Percentiles rank a stretch among this genome's conserved stretches.
These are phyloP conservation scores for Pipistrellus nathusii DNA, from an alignment of 2,797 vertebrate genomes.

Conservation along the genomic window DNA sequence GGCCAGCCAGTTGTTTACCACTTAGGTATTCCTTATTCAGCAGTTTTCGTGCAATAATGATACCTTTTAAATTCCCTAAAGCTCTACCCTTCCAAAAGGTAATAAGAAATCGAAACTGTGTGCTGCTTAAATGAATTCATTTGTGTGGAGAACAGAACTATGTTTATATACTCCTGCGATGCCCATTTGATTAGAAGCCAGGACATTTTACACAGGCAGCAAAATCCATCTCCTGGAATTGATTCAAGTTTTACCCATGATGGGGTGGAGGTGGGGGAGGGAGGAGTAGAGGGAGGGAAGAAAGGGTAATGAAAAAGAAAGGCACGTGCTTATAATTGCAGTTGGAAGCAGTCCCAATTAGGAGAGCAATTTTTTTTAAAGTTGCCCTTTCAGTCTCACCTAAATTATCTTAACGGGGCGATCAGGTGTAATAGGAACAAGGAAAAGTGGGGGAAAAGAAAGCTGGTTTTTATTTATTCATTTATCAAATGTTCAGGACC, in stretches of 20 bases:
- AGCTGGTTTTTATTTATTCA: conserved; percentile 31
- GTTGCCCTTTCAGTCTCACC: conserved; percentile 77
- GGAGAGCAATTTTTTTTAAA: conserved; percentile 64
- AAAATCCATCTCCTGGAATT: conserved; percentile 56
- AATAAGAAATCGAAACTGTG: conserved; percentile 63
- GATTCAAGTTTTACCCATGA: conserved; percentile 10
- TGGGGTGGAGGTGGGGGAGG: background rate
- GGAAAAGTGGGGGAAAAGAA: background rate
- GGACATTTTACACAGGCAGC: conserved; percentile 43
- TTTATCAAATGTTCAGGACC: background rate
- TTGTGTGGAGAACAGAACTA: conserved; percentile 59
- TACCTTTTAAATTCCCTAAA: conserved; percentile 56
- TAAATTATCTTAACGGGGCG: conserved; percentile 55
- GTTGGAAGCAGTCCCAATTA: conserved; percentile 77
- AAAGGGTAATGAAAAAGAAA: background rate
- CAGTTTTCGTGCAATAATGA: conserved; percentile 56
- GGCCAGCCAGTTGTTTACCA: conserved; percentile 49
- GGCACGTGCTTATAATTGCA: conserved; percentile 70
- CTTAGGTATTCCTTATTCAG: conserved; percentile 63
- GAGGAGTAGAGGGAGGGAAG: background rate
- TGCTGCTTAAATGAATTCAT: conserved; percentile 62
- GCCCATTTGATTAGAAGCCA: conserved; percentile 70
- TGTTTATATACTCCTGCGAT: conserved; percentile 45
- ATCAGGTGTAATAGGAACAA: conserved; percentile 19
- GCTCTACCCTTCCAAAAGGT: conserved; percentile 62